A percentile compares a stretch with the other conserved stretches of the same genome.
phyloP scores from a whole-genome alignment of 2,888 invertebrate genomes.

The Drosophila rubida region DNA sequence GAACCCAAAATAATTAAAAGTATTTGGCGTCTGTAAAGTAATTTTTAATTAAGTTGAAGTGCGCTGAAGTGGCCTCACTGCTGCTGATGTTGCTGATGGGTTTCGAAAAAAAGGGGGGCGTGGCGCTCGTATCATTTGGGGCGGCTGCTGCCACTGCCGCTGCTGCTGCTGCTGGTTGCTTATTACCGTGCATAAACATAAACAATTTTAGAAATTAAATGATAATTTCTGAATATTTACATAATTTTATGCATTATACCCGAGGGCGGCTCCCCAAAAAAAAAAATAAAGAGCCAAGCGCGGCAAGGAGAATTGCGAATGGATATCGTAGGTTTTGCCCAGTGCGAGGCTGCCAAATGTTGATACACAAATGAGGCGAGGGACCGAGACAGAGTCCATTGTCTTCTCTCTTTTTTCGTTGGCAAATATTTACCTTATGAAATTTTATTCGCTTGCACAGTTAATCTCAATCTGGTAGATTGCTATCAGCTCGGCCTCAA shows the following conservation, averaged over 20 bases:
- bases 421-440: constrained; percentile 63
- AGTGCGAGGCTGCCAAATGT: constrained; percentile 48
- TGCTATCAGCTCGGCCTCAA: constrained; percentile 66
- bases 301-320: neutral
- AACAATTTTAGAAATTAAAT: constrained; percentile 78
- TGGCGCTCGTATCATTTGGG: constrained; percentile 11
- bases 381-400: neutral
- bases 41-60: constrained; percentile 80
- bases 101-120: constrained; percentile 23
- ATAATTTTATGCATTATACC: constrained; percentile 77
- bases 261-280: constrained; percentile 33
- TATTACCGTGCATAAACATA: constrained; percentile 77
- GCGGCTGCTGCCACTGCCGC: constrained; percentile 14
- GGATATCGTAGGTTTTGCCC: constrained; percentile 30
- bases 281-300: constrained; percentile 8
- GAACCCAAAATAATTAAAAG: constrained; percentile 80
- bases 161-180: constrained; percentile 55
- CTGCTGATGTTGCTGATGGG: constrained; percentile 32
- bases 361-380: constrained; percentile 28
- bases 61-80: constrained; percentile 50
- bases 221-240: constrained; percentile 75
- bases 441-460: constrained; percentile 45
- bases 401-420: constrained; percentile 5
- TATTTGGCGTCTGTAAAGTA: constrained; percentile 79
- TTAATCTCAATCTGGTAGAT: constrained; percentile 70